These are phyloP conservation scores for Drosophila paramelanica DNA, from an alignment of 2,888 invertebrate species.

Conservation along the genomic window DNA sequence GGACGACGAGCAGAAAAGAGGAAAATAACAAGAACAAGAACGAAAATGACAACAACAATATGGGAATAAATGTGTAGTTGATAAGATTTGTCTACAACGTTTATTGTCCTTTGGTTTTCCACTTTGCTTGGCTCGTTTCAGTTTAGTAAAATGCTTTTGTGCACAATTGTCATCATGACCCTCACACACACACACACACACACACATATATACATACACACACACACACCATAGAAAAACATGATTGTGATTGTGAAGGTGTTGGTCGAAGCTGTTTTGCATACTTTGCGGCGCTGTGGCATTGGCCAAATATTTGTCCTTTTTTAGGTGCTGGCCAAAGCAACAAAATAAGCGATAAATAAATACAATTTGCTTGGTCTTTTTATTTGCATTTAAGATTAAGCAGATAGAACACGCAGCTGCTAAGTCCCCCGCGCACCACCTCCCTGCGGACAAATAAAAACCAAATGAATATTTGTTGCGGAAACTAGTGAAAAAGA, in stretches of 20 bases:
- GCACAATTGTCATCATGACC: constrained; percentile 77
- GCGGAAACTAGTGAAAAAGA: constrained; percentile 32
- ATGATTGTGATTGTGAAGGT: constrained; percentile 52
- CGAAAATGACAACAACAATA: constrained; percentile 22
- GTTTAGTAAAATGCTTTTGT: constrained; percentile 54
- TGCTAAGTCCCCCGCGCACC: not conserved
- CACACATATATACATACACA: constrained; percentile 21
- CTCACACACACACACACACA: constrained; percentile 46
- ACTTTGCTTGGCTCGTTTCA: constrained; percentile 65
- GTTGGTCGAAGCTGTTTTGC: constrained; percentile 74
- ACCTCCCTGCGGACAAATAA: not conserved
- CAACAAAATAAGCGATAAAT: constrained; percentile 79
- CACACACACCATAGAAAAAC: constrained; percentile 1
- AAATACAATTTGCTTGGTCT: constrained; percentile 74
- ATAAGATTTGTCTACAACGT: constrained; percentile 79
- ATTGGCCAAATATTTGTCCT: constrained; percentile 72
- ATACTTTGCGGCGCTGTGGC: constrained; percentile 72
- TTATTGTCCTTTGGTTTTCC: constrained; percentile 76
- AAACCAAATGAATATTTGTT: constrained; percentile 44
- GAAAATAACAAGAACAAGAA: constrained; percentile 45
- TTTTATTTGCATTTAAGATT: constrained; percentile 75
- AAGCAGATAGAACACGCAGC: constrained; percentile 71
- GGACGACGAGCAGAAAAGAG: constrained; percentile 33
- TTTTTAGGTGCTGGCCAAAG: constrained; percentile 53
- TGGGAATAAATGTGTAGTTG: constrained; percentile 61